These are phyloP conservation scores for Thelaira solivaga DNA, from an alignment of 2,888 invertebrate species.

Conservation along the genomic window DNA sequence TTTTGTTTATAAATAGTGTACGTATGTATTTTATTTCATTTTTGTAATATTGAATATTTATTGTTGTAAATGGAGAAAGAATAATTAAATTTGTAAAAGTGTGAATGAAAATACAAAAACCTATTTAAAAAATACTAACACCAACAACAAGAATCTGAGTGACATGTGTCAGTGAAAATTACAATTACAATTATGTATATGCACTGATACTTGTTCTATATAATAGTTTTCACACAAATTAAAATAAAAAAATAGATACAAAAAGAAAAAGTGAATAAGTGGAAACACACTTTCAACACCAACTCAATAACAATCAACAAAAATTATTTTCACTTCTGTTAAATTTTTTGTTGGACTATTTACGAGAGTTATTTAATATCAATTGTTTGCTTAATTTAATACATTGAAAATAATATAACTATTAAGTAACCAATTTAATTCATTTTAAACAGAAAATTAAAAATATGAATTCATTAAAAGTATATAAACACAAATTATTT, in stretches of 20 bases:
- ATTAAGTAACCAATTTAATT: slow-evolving; percentile 1
- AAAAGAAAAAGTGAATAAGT: neutral
- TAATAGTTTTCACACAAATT: slow-evolving; percentile 24
- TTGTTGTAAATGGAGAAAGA: neutral
- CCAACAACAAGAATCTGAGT: slow-evolving; percentile 40
- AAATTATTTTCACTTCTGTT: slow-evolving; percentile 7
- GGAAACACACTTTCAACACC: slow-evolving; percentile 17
- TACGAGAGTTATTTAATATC: slow-evolving; percentile 39
- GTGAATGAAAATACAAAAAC: slow-evolving; percentile 15
- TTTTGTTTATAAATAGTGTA: neutral
- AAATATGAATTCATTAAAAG: neutral
- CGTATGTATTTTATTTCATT: neutral
- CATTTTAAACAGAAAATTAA: slow-evolving; percentile 1
- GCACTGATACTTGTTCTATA: neutral
- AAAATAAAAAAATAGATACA: neutral
- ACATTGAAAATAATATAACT: neutral
- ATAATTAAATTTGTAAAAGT: neutral
- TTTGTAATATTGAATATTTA: neutral
- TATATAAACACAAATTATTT: neutral
- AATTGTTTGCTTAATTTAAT: slow-evolving; percentile 43
- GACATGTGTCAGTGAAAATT: slow-evolving; percentile 45
- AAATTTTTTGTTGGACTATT: slow-evolving; percentile 4
- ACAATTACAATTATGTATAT: slow-evolving; percentile 8
- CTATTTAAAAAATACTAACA: neutral
- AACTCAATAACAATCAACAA: neutral